These are phyloP conservation scores for Candidula unifasciata DNA, from an alignment of 2,888 invertebrate species.

Conservation along the genomic window DNA sequence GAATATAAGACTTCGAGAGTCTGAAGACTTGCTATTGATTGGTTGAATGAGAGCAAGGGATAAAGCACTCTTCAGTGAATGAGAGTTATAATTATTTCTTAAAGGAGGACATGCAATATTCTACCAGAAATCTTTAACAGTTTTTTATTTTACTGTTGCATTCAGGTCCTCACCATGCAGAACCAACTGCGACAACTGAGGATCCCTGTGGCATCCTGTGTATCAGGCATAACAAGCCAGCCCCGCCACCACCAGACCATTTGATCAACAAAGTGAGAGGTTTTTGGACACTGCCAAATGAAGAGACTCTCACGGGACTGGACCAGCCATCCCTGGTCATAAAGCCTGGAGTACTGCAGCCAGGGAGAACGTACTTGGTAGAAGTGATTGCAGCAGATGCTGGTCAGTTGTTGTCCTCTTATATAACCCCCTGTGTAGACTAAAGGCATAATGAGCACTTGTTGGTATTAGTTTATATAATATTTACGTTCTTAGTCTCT, in stretches of 20 bases:
- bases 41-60: too few species aligned
- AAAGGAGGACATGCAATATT: too few species aligned
- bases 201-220: background rate
- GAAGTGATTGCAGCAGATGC: constrained; percentile 61
- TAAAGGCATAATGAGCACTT: too few species aligned
- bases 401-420: constrained; percentile 63
- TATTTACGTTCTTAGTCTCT: too few species aligned
- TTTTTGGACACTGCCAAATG: constrained; percentile 17
- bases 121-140: too few species aligned
- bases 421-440: too few species aligned
- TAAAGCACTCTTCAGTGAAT: too few species aligned
- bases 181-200: background rate
- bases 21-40: too few species aligned
- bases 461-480: too few species aligned
- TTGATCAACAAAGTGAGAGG: constrained; percentile 32
- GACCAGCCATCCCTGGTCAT: constrained; percentile 70
- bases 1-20: too few species aligned
- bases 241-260: constrained; percentile 30
- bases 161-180: background rate
- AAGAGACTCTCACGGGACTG: constrained; percentile 69
- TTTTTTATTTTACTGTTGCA: too few species aligned
- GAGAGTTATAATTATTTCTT: too few species aligned
- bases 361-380: constrained; percentile 71
- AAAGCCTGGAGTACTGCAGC: constrained; percentile 69
- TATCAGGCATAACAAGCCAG: background rate